Evolutionary conservation across 2,113 vertebrate genomes (phyloP), one percentile per base, ranked within the genome.

Genomic region (Porphyrio hochstetteri): DNA sequence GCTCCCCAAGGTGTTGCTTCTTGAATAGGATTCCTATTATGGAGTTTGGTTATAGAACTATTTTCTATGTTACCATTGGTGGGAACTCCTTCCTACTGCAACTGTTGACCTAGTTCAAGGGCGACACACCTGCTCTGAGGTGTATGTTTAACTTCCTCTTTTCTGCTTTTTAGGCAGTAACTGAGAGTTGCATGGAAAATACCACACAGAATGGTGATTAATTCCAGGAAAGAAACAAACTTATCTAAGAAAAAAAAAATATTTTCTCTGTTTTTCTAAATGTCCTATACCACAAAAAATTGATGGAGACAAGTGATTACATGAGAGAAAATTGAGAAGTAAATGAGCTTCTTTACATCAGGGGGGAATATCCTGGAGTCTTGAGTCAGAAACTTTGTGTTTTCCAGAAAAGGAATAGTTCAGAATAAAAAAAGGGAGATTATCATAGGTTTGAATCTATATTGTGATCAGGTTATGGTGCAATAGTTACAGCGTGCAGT

Each of bases 211-310:
- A 16, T n/a, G 2, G 4, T 52, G 68, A 35, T 65, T 53, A 61
- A 42, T 83, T 82, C 16, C 77, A 16, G 67, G 40, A 21, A 70
- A 88, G 67, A 61, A 85, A 56, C 9, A n/a, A 74, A 63, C 0
- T 0, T 69, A 25, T 57, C 16, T 61, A 25, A 64, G 42, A 53
- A 68, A 78, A 85, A 82, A 10, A 0, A 3, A 4, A 2, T 16
- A 7, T 81, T 75, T 65, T 2, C n/a, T 71, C 79, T 87, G 8
- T 44, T 88, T 85, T 82, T 80, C 35, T 46, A 6, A 74, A 33
- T n/a, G 14, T 28, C 19, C 16, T 80, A 1, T 92, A 20, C 9
- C 35, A 50, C 16, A 65, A n/a, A 83, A 86, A 50, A 61, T 64
- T 65, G 24, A 36, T 82, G 64, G 20, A 82, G 50, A 24, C 16